phyloP scores from a whole-genome alignment of 2,797 vertebrate genomes.

The Ibycter americanus region DNA sequence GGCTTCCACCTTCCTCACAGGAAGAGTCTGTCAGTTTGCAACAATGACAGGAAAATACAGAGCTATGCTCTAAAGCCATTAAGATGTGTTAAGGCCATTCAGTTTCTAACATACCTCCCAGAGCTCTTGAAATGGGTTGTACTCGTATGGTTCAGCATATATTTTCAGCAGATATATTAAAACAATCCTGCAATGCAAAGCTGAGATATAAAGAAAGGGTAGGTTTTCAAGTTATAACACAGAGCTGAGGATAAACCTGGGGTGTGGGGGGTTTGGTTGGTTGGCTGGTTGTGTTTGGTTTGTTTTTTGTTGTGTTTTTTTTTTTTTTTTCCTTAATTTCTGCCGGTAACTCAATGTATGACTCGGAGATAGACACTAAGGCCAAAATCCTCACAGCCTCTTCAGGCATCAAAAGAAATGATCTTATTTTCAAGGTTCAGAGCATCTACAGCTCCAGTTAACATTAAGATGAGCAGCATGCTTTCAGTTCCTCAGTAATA shows the following conservation, averaged over 20 bases:
- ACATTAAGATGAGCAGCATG: background rate
- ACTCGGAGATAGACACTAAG: background rate
- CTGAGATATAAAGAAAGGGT: background rate
- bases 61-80: background rate
- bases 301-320: background rate
- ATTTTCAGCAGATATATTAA: background rate
- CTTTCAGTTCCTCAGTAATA: background rate
- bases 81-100: background rate
- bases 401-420: background rate
- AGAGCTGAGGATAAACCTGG: background rate
- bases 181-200: background rate
- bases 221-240: background rate
- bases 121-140: background rate
- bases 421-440: background rate
- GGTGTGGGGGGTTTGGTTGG: rapidly evolving
- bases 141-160: background rate
- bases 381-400: background rate
- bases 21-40: background rate
- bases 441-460: background rate
- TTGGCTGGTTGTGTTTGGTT: too few species aligned
- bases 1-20: slow-evolving; percentile 14
- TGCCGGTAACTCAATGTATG: background rate
- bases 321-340: background rate
- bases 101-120: background rate
- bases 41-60: background rate